Base-by-base conservation (phyloP, 2,113 vertebrate genomes). In the Dipodomys stephensi region DNA sequence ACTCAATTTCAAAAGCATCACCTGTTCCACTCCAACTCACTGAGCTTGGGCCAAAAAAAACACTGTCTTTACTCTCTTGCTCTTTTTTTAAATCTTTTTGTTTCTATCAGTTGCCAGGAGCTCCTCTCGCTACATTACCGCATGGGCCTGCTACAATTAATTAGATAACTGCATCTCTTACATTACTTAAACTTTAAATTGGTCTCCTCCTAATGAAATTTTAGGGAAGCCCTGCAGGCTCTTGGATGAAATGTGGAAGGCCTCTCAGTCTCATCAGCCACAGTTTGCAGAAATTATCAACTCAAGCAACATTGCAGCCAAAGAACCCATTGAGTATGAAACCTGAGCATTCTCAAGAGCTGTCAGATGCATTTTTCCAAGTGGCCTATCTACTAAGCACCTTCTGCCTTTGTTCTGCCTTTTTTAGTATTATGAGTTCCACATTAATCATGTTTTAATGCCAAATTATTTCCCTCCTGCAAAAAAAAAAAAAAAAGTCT, bases 201-300 rank as follows among this genome's bases (percentile, higher is more conserved):
- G 79, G 83, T 96, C 78, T 97, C 90, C 72, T 93, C 71, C 85
- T 96, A 95, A 94, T 97, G 92, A 97, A 96, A 97, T 96, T 92
- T 90, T 79, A 91, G 65, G 85, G 92, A 93, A 95, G 90, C 83
- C 97, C 95, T 88, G 80, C 83, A 90, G 95, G 93, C 83, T 93
- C 62, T 64, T 90, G 94, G 93, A 97, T 90, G 86, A 96, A 93
- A 96, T 95, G 68, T 94, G 93, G 86, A 93, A 97, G 72, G n/a
- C 72, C 79, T 46, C 88, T 83, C 90, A 20, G 85, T 86, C 93
- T 96, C 90, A 27, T 96, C 93, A 95, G 82, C 71, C 44, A 35
- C 79, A 64, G 53, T 94, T 93, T 96, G 73, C 73, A 62, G 82
- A 88, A 95, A 95, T 92, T 88, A 94, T 92, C 91, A 88, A 90